phyloP scores from a whole-genome alignment of 2,797 vertebrate species.

The Sarcoramphus papa region DNA sequence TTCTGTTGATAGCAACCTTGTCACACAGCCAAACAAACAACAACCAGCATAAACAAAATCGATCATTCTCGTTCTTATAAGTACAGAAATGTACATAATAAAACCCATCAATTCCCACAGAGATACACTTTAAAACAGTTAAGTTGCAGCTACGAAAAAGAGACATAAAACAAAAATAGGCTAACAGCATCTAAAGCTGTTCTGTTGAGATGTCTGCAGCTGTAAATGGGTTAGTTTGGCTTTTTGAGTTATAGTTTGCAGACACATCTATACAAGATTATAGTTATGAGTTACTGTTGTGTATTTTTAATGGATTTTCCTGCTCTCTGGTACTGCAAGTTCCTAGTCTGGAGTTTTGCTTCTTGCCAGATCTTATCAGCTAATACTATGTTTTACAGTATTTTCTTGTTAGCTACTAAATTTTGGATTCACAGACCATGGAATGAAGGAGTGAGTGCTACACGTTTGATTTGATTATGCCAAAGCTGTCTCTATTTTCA shows the following conservation, averaged over 20 bases:
- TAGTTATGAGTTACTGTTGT: constrained; percentile 28
- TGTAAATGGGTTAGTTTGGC: constrained; percentile 52
- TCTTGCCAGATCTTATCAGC: constrained; percentile 5
- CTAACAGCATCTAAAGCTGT: constrained; percentile 40
- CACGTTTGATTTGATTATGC: not conserved
- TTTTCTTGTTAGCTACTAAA: constrained; percentile 19
- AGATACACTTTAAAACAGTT: constrained; percentile 39
- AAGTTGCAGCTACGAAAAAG: not conserved
- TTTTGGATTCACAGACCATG: not conserved
- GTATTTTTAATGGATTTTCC: constrained; percentile 19
- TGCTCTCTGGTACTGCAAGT: not conserved
- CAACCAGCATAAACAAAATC: constrained; percentile 51
- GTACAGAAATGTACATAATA: constrained; percentile 52
- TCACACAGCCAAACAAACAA: constrained; percentile 69
- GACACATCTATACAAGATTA: constrained; percentile 47
- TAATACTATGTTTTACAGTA: constrained; percentile 12
- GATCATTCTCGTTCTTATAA: constrained; percentile 39
- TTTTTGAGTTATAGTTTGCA: constrained; percentile 52
- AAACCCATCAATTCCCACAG: constrained; percentile 57
- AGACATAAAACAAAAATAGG: constrained; percentile 39
- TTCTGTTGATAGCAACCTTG: constrained; percentile 67
- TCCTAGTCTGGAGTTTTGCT: not conserved
- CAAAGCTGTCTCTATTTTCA: constrained; percentile 26
- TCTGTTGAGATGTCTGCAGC: constrained; percentile 38
- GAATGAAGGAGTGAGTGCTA: not conserved